Conservation (phyloP, 2,888 invertebrate genomes). For the Aleiodes leptofemur region DNA sequence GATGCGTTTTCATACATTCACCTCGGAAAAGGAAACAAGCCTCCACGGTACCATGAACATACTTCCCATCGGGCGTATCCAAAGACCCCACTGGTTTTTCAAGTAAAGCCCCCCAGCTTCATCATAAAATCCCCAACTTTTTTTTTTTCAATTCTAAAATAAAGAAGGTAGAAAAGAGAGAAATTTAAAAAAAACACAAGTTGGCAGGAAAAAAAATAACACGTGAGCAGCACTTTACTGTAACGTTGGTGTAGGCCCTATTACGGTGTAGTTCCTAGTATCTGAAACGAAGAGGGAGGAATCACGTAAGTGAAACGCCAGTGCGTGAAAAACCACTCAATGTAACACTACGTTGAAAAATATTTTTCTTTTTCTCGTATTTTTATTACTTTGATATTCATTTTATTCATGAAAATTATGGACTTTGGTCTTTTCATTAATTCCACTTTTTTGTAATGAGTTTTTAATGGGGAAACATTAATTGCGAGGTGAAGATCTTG, state of each 20-base stretch:
- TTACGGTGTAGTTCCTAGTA: background rate
- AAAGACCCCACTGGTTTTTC: constrained; percentile 19
- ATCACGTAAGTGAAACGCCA: constrained; percentile 19
- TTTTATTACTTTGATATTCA: too few species aligned
- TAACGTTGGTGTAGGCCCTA: background rate
- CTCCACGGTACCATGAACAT: constrained; percentile 66
- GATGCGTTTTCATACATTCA: constrained; percentile 40
- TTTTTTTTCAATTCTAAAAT: constrained; percentile 14
- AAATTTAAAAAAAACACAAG: background rate
- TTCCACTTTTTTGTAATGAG: too few species aligned
- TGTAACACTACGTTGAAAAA: too few species aligned
- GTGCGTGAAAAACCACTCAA: constrained; percentile 4
- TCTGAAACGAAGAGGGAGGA: background rate
- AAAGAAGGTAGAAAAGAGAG: background rate
- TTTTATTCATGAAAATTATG: too few species aligned
- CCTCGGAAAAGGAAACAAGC: constrained; percentile 59
- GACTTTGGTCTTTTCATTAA: too few species aligned
- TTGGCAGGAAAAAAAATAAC: background rate
- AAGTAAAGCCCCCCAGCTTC: background rate
- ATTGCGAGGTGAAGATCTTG: too few species aligned
- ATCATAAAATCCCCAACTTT: constrained; percentile 4
- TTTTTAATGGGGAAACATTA: too few species aligned
- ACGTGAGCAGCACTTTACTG: background rate
- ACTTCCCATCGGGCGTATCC: constrained; percentile 62
- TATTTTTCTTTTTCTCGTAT: too few species aligned